These are phyloP conservation scores for Vidua macroura DNA, from an alignment of 2,113 vertebrate species.

Conservation along the genomic window DNA sequence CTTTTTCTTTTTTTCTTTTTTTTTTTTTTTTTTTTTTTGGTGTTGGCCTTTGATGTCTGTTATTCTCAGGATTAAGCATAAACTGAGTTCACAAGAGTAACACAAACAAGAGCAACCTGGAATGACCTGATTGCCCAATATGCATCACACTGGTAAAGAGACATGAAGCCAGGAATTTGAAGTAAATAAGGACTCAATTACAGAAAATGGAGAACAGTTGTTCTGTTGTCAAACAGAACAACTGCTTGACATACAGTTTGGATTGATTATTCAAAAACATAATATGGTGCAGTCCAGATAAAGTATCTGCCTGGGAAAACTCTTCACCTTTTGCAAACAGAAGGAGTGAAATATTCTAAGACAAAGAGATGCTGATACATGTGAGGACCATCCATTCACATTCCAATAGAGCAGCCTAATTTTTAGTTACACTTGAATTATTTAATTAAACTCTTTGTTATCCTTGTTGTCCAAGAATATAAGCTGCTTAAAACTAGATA, in stretches of 20 bases:
- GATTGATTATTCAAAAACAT: not conserved
- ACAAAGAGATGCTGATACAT: not conserved
- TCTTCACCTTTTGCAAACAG: not conserved
- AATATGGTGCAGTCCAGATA: not conserved
- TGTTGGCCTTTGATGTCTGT: not conserved
- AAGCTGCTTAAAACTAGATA: not conserved
- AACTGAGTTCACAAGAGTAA: not conserved
- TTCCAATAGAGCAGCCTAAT: not conserved
- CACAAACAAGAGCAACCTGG: not conserved
- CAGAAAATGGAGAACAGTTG: not conserved
- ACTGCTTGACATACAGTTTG: not conserved
- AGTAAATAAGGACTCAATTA: not conserved
- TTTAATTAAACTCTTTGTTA: not conserved
- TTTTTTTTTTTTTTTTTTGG: no score
- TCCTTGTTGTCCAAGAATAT: not conserved
- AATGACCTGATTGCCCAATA: not conserved
- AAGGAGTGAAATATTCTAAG: not conserved
- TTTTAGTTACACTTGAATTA: not conserved
- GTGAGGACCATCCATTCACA: not conserved
- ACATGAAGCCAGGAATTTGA: not conserved
- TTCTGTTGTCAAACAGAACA: not conserved
- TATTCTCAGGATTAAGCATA: not conserved
- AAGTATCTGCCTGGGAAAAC: not conserved
- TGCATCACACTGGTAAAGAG: not conserved
- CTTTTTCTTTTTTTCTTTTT: not conserved